Conservation (phyloP, 2,888 invertebrate species). For the Platycnemis pennipes region DNA sequence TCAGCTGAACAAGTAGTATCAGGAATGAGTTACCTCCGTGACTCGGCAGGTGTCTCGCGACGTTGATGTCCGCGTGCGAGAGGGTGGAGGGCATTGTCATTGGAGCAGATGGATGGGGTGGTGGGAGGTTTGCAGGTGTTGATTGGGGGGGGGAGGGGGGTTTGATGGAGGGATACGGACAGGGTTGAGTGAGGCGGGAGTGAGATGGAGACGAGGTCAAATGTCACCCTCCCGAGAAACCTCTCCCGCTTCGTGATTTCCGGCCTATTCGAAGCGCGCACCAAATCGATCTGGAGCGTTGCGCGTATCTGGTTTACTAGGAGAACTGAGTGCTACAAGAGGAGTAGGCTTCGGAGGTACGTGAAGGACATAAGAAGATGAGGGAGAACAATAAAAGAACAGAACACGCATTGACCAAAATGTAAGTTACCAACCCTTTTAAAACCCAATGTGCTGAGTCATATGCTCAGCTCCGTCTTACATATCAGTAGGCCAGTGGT, state of each 20-base stretch:
- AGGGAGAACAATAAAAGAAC: too few species aligned
- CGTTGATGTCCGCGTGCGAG: neutral
- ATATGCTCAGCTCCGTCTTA: too few species aligned
- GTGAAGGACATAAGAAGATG: too few species aligned
- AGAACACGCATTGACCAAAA: too few species aligned
- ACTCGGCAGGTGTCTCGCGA: constrained; percentile 1
- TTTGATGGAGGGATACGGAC: neutral
- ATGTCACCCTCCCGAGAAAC: neutral
- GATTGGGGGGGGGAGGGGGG: neutral
- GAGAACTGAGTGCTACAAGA: neutral
- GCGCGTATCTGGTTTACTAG: neutral
- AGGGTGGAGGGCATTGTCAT: neutral
- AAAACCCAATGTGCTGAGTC: too few species aligned
- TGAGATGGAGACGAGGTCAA: neutral
- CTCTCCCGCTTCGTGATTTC: neutral
- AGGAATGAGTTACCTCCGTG: neutral
- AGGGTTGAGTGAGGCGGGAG: neutral
- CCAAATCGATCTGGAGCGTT: neutral
- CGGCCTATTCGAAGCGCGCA: neutral
- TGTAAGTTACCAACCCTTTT: too few species aligned
- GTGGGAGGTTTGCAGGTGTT: neutral
- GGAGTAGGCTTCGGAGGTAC: too few species aligned
- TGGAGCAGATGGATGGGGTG: neutral
- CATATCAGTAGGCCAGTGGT: too few species aligned
- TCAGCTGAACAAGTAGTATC: constrained; percentile 1